These are phyloP conservation scores for Karalla daura DNA, from an alignment of 2,797 vertebrate genomes.

Conservation along the genomic window DNA sequence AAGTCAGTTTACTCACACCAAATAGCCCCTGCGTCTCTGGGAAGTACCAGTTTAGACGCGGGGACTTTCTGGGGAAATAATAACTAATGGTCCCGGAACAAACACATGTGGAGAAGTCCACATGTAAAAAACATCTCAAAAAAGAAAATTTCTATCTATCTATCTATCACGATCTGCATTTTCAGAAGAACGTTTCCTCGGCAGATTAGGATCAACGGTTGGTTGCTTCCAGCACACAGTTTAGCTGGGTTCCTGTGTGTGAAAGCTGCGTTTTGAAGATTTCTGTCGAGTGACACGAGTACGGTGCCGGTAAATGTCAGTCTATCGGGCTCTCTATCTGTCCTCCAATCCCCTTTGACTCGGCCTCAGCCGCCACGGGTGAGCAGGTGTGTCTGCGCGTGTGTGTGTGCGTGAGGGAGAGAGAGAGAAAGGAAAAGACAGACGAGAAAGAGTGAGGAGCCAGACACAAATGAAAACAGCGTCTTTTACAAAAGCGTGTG, in stretches of 20 bases:
- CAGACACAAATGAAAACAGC: not conserved
- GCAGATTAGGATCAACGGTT: not conserved
- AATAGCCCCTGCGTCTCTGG: not conserved
- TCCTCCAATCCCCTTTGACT: conserved; percentile 49
- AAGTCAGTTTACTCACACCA: not conserved
- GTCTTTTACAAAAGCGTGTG: not conserved
- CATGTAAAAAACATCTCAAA: not conserved
- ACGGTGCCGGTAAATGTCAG: conserved; percentile 40
- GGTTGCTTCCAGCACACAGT: conserved; percentile 1
- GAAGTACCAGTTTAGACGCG: conserved; percentile 1
- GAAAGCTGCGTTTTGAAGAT: conserved; percentile 29
- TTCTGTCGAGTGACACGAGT: conserved; percentile 48
- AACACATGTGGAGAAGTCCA: too few species aligned
- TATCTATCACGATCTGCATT: not conserved
- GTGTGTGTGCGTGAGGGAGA: too few species aligned
- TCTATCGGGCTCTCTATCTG: conserved; percentile 48
- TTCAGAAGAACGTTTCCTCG: not conserved
- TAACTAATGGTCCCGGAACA: not conserved
- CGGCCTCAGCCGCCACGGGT: conserved; percentile 37
- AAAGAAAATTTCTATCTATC: not conserved
- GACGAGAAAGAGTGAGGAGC: too few species aligned
- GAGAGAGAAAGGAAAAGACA: too few species aligned
- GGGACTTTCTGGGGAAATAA: not conserved
- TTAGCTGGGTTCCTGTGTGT: conserved; percentile 1
- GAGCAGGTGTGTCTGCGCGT: conserved; percentile 2